A percentile compares a stretch with the other conserved stretches of the same genome.
phyloP scores from a whole-genome alignment of 2,888 invertebrate genomes.

The Amphipoea oculea region DNA sequence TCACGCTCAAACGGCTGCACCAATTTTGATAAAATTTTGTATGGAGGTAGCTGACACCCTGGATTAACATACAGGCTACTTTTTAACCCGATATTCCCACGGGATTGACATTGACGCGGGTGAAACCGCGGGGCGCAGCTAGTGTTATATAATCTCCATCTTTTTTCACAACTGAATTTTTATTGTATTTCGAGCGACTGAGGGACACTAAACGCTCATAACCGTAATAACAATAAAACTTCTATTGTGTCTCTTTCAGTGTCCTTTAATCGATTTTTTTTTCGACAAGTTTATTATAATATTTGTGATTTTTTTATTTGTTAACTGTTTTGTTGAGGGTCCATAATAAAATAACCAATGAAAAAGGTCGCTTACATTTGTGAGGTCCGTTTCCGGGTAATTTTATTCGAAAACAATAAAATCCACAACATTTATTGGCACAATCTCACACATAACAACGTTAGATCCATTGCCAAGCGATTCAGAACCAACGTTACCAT shows the following conservation, averaged over 20 bases:
- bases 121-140: too few relatives aligned
- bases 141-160: too few relatives aligned
- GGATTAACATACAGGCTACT: too few relatives aligned
- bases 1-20: too few relatives aligned
- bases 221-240: not conserved
- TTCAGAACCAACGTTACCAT: not conserved
- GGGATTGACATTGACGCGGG: too few relatives aligned
- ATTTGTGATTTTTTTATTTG: not conserved
- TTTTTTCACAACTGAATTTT: too few relatives aligned
- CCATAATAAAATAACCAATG: not conserved
- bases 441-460: not conserved
- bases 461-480: constrained; percentile 24
- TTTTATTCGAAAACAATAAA: constrained; percentile 2
- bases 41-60: too few relatives aligned
- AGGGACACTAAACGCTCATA: not conserved
- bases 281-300: not conserved
- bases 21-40: too few relatives aligned
- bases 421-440: constrained; percentile 1
- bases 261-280: not conserved
- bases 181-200: not conserved
- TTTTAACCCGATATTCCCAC: too few relatives aligned
- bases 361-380: too few relatives aligned
- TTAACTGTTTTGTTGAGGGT: not conserved
- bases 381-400: not conserved
- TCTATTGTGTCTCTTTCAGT: not conserved